A percentile compares a stretch with the other conserved stretches of the same genome.
Conservation (phyloP, 2,113 vertebrate species). For the Serilophus lunatus region DNA sequence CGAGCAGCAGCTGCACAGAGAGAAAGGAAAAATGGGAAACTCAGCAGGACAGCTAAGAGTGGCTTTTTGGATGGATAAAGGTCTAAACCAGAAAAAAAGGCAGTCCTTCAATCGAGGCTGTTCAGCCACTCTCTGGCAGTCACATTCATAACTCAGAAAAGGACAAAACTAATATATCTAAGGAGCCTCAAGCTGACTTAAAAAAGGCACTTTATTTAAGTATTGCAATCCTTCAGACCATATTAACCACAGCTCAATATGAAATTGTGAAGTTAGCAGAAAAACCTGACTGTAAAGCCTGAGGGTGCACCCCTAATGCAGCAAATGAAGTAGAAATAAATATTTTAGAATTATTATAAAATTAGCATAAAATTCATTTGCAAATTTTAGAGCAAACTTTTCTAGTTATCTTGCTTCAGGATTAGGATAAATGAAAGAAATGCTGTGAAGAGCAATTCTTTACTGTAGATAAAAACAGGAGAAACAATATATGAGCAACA, state of each 20-base stretch:
- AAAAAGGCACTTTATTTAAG: neutral
- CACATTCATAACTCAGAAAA: neutral
- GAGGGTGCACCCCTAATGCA: neutral
- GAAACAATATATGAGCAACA: neutral
- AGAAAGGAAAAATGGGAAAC: neutral
- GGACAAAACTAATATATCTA: neutral
- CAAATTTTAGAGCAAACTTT: neutral
- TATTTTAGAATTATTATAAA: neutral
- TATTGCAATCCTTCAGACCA: neutral
- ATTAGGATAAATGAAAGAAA: neutral
- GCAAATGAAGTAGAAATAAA: neutral
- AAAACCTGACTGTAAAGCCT: neutral
- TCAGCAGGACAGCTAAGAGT: neutral
- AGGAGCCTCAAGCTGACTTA: neutral
- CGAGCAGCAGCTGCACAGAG: constrained; percentile 76
- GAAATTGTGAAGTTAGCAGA: neutral
- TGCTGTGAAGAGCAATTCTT: neutral
- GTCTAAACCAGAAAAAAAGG: neutral
- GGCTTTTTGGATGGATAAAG: neutral
- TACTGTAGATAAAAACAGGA: neutral
- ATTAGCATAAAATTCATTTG: neutral
- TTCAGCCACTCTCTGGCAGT: neutral
- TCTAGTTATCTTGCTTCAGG: neutral
- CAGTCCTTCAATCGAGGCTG: neutral
- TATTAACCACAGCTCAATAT: neutral